Base-by-base conservation (phyloP, 2,797 vertebrate genomes). In the Urocyon cinereoargenteus region DNA sequence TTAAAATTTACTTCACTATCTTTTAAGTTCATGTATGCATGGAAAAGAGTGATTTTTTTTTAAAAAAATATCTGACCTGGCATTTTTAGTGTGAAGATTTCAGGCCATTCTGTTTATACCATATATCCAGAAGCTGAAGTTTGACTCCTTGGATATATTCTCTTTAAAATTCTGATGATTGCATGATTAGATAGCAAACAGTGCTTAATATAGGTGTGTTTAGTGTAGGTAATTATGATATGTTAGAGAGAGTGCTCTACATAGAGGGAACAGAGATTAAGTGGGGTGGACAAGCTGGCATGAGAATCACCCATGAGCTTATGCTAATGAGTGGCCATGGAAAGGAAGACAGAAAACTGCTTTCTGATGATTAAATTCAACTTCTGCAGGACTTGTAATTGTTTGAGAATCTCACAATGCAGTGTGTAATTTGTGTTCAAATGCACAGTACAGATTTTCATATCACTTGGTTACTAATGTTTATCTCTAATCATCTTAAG, bases 401-500 rank as follows among this genome's bases (percentile, higher is more conserved):
- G 8, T 79, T 78, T 84, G 19, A 73, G 0, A 21, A 51, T 79
- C 24, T 84, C n/a, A 87, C 16, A 68, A 34, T 75, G 22, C 8
- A 77, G 3, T 59, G 5, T 68, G 14, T 22, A 83, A 90, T 61
- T 90, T 51, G 62, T 12, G 26, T 84, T 93, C 59, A 87, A 78
- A 92, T 53, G 61, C 28, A 34, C 1, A 62, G 22, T 78, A 86
- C 12, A 40, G 18, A 66, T 87, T 61, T 57, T 92, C 14, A 10
- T 45, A 84, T 34, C 19, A 75, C 26, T 79, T 82, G 26, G 24
- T 26, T 92, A 15, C 55, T 86, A 73, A 78, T 86, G 92, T 90
- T 90, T 95, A 77, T 62, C 10, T 70, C 75, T 90, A 72, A 86
- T 75, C 21, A 86, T 34, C 72, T 86, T 90, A 49, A 87, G 82